Base-by-base conservation (phyloP, 2,888 invertebrate species). In the Odontothrips loti region DNA sequence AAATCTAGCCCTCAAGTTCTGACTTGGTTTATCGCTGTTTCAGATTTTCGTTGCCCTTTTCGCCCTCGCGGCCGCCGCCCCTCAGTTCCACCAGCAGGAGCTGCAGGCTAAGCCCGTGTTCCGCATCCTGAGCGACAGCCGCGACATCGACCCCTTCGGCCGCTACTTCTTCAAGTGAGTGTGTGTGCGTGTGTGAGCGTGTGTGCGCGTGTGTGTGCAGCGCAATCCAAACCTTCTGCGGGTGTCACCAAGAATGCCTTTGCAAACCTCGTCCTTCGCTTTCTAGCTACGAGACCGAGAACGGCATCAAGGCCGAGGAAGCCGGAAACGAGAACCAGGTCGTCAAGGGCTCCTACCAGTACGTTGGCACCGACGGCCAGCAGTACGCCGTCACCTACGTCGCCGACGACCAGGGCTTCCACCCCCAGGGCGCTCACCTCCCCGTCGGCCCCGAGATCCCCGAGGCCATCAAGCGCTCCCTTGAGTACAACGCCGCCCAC, bases 121-220 rank as follows among this genome's bases (percentile, higher is more conserved):
- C 68, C 68, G 68, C 68, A 68, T 68, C 68, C 68, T 68, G 68
- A 68, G 68, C 68, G 68, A 68, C 68, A 10, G 23, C 68, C 68
- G 68, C 23, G 23, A 23, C 68, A 23, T 68, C 68, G 68, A 68
- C 68, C 68, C 68, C 23, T 68, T 23, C 68, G 68, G 68, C 68
- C 68, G 27, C 68, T 68, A 68, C 68, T 68, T 23, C 68, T 68
- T 23, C 68, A 20, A 11, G 68, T 68, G 8, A 20, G 68, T 23
- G 34, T 43, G n/a, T n/a, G n/a, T 43, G 34, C 34, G 34, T 6
- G 34, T 43, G 34, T 43, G 34, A 68, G 11, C 68, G 34, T 43
- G n/a, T n/a, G n/a, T 43, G 34, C 34, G 34, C 34, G 34, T 43
- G 34, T 43, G 34, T 43, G 2, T 6, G 34, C 3, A 2, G 34